A percentile compares a stretch with the other conserved stretches of the same genome.
Evolutionary conservation across 2,888 invertebrate genomes (phyloP).

Genomic region (Lomographa bimaculata): DNA sequence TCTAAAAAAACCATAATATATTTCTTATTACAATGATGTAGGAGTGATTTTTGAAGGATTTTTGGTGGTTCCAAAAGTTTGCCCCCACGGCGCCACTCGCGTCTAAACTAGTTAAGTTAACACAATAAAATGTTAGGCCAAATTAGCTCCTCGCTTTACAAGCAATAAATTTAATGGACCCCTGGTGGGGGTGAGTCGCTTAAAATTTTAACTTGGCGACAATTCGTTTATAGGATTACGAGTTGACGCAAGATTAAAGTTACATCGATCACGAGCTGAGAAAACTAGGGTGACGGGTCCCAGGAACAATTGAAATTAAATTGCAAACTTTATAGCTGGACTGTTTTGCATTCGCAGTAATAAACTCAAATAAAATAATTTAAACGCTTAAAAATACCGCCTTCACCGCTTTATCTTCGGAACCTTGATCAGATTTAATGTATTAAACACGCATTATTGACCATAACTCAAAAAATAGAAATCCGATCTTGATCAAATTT

Average conservation of each 20-base stretch:
- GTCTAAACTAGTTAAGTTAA: slow-evolving; percentile 73
- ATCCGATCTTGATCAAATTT: no score
- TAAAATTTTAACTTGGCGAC: slow-evolving; percentile 70
- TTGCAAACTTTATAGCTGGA: no score
- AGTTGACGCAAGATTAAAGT: slow-evolving; percentile 41
- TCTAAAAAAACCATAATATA: slow-evolving; percentile 22
- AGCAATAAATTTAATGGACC: slow-evolving; percentile 80
- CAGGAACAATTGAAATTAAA: background rate
- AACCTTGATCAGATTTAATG: no score
- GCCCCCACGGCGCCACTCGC: slow-evolving; percentile 64
- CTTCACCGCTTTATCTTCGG: no score
- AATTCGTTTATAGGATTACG: slow-evolving; percentile 59
- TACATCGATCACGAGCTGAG: slow-evolving; percentile 27
- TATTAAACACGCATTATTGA: no score
- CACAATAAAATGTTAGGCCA: slow-evolving; percentile 79
- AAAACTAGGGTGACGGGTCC: slow-evolving; percentile 1
- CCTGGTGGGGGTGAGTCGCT: slow-evolving; percentile 59
- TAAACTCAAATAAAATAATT: no score
- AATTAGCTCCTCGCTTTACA: slow-evolving; percentile 82
- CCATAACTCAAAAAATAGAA: no score
- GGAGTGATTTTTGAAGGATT: slow-evolving; percentile 22
- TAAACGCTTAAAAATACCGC: no score
- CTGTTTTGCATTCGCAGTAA: no score
- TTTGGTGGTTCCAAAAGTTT: slow-evolving; percentile 23
- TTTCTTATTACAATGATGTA: slow-evolving; percentile 29